These are phyloP conservation scores for Acropora yongei DNA, from an alignment of 64 coral and sea anemone species.

Conservation along the genomic window DNA sequence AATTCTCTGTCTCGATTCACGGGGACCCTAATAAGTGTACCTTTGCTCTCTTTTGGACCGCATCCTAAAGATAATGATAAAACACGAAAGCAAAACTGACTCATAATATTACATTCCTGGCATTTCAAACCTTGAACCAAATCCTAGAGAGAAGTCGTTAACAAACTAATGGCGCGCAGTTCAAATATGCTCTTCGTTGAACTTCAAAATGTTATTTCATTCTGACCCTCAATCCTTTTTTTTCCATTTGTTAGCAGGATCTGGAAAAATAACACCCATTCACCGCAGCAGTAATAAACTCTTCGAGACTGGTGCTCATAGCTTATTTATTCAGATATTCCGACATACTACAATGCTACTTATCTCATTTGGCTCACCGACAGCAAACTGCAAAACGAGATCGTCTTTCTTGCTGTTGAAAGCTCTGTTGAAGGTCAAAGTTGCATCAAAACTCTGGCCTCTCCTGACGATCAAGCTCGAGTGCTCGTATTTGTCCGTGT, in stretches of 20 bases:
- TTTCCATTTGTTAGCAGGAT: no score
- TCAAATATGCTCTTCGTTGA: no score
- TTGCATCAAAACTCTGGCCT: constrained; percentile 68
- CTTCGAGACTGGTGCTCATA: background rate
- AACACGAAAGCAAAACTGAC: background rate
- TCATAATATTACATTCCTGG: no score
- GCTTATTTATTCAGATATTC: background rate
- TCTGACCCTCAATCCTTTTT: no score
- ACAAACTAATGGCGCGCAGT: no score
- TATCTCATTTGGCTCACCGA: constrained; percentile 51
- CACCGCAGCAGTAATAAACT: no score
- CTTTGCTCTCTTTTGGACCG: constrained; percentile 81
- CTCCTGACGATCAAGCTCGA: constrained; percentile 67
- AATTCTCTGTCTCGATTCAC: constrained; percentile 28
- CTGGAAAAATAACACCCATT: no score
- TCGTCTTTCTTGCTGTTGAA: constrained; percentile 51
- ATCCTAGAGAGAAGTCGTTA: no score
- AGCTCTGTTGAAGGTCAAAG: constrained; percentile 66
- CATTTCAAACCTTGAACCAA: no score
- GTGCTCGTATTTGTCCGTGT: constrained; percentile 63
- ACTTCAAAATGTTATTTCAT: no score
- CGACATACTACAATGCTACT: no score
- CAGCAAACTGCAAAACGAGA: constrained; percentile 61
- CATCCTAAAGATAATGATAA: constrained; percentile 19
- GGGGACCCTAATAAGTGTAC: constrained; percentile 47